Base-by-base conservation (phyloP, 2,797 vertebrate species). In the Coracias cyanogaster region DNA sequence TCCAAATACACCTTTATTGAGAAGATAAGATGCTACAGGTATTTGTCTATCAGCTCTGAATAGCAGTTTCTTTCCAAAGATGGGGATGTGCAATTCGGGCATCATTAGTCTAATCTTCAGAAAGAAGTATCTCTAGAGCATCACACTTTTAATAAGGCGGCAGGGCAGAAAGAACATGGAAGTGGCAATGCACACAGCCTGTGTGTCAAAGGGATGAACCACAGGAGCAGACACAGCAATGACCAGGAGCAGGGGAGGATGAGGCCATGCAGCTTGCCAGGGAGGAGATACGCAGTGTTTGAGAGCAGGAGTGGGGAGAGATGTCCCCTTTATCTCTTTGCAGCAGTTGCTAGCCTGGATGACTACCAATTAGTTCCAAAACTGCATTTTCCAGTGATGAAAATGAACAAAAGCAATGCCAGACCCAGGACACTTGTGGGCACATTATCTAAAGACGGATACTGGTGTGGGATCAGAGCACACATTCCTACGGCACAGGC, bases 181-280 rank as follows among this genome's bases (percentile, higher is more conserved):
- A 52, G 86, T 26, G 48, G 55, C 41, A n/a, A 62, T 2, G 31
- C 89, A 70, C 1, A 4, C 10, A 76, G 55, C 6, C 62, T 37
- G 8, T 4, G 4, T 15, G 52, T 58, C 65, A 29, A 7, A 33
- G 49, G 54, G 39, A 70, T 43, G 11, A 5, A 77, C 7, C 64
- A 33, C 67, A 10, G 72, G 7, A 74, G 49, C 45, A 67, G 48
- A 28, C 14, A 2, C 49, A 26, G 72, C 70, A 4, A 2, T 1
- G 2, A 15, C 2, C 1, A 1, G 64, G 16, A 76, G 33, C 3
- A 1, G 18, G 28, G 73, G 39, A 45, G 55, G 8, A 60, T 1
- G 3, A 62, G 65, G 24, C 76, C 26, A 2, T 2, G 49, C 39
- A 37, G 9, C 57, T 28, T 48, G 25, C 72, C 81, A 52, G 49